Evolutionary conservation across 2,797 vertebrate genomes (phyloP).

Genomic region (Danio tinwini): DNA sequence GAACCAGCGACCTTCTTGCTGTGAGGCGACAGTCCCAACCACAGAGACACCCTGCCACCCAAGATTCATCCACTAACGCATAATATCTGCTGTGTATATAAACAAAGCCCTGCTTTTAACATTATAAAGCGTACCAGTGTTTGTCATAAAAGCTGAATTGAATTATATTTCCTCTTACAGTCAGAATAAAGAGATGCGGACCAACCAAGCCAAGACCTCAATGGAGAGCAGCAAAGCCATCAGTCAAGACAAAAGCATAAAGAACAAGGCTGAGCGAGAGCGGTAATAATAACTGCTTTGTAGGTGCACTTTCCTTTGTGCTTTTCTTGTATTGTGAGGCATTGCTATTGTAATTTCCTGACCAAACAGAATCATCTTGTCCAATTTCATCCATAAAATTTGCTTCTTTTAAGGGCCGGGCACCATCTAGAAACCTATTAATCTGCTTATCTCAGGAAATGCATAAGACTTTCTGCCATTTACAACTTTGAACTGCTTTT

Average conservation of each 20-base stretch:
- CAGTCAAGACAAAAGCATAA: slow-evolving; percentile 89
- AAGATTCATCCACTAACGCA: not conserved
- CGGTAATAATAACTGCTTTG: slow-evolving; percentile 72
- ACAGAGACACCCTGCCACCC: too few relatives aligned
- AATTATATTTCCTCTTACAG: slow-evolving; percentile 63
- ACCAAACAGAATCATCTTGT: slow-evolving; percentile 1
- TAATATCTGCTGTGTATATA: not conserved
- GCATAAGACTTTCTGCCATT: not conserved
- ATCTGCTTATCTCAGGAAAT: not conserved
- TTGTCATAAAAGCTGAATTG: not conserved
- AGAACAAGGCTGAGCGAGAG: slow-evolving; percentile 89
- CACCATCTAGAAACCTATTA: not conserved
- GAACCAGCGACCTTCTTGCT: too few relatives aligned
- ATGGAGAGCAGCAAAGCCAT: slow-evolving; percentile 92
- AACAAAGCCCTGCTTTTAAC: not conserved
- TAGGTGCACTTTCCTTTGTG: not conserved
- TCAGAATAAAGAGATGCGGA: slow-evolving; percentile 88
- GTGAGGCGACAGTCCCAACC: too few relatives aligned
- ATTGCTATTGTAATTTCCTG: not conserved
- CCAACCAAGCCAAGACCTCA: slow-evolving; percentile 88
- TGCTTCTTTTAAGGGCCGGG: not conserved
- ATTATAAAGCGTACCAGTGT: not conserved
- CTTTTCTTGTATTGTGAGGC: not conserved
- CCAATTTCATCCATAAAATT: not conserved
- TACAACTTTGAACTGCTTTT: too few relatives aligned